Evolutionary conservation across 2,797 vertebrate species (phyloP).

Genomic region (Ctenochaetus hawaiiensis): DNA sequence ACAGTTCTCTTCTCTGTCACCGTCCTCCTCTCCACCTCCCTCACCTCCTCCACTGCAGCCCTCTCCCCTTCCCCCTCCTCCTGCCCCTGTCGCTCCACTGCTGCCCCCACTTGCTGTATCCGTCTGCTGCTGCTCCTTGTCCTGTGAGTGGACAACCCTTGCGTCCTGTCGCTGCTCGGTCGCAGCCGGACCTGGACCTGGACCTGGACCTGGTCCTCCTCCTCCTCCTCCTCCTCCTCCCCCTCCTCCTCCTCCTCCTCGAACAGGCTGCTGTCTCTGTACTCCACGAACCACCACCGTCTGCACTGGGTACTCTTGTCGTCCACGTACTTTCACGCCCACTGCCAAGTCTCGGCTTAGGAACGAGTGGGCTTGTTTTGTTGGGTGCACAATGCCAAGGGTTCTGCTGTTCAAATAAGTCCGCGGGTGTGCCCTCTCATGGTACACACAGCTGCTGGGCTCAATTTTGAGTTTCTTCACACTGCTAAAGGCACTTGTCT

Average conservation of each 20-base stretch:
- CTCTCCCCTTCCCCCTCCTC: slow-evolving; percentile 81
- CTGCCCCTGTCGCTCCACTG: slow-evolving; percentile 83
- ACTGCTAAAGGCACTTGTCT: slow-evolving; percentile 99
- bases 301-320: slow-evolving; percentile 91
- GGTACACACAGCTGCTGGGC: slow-evolving; percentile 97
- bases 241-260: slow-evolving; percentile 62
- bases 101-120: slow-evolving; percentile 83
- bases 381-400: slow-evolving; percentile 91
- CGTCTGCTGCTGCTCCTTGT: slow-evolving; percentile 80
- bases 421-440: slow-evolving; percentile 93
- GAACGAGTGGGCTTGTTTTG: slow-evolving; percentile 90
- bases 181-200: slow-evolving; percentile 62
- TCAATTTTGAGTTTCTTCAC: slow-evolving; percentile 99
- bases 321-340: slow-evolving; percentile 86
- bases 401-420: slow-evolving; percentile 96
- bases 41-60: slow-evolving; percentile 75
- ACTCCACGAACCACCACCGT: slow-evolving; percentile 93
- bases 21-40: slow-evolving; percentile 65
- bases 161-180: slow-evolving; percentile 70
- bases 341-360: slow-evolving; percentile 90
- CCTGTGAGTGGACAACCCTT: slow-evolving; percentile 76
- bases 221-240: slow-evolving; percentile 16
- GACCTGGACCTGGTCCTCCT: slow-evolving; percentile 18
- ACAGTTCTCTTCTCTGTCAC: slow-evolving; percentile 79
- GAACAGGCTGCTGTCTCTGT: slow-evolving; percentile 83